Base-by-base conservation (phyloP, 2,113 vertebrate genomes). In the Aegotheles bennettii region DNA sequence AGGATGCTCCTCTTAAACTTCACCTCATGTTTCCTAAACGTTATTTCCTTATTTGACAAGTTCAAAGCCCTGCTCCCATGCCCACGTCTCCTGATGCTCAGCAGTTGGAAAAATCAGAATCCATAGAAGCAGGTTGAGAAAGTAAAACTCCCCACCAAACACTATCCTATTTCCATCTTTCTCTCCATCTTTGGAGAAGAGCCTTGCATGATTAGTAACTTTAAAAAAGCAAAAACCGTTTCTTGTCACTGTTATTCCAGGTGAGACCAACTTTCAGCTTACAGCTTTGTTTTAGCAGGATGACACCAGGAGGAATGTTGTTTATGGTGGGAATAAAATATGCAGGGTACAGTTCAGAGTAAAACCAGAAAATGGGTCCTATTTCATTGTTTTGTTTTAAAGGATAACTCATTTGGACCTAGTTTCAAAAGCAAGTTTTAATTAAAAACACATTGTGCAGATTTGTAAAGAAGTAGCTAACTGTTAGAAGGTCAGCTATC, bases 401-500 rank as follows among this genome's bases (percentile, higher is more conserved):
- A 59, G 51, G 75, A 88, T 90, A 93, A 71, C 87, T 86, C 59
- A 59, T 96, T 92, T 94, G 87, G 89, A 25, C 51, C 16, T 18
- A 13, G n/a, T 87, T 95, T 93, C 90, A 94, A 95, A 93, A 88
- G 59, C 63, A 78, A 88, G 40, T 65, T 84, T 94, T 93, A 87
- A 96, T 95, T 93, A 73, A 93, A 96, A 91, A 36, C 93, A 93
- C 76, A 90, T 96, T 92, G 67, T 63, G 53, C 36, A 59, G 77
- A 83, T 95, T 84, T 93, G 48, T 79, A 47, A 70, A 86, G 73
- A 88, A 82, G 75, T 57, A 90, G 80, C 80, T 93, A 78, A 48
- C 68, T 87, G 69, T 85, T 93, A 67, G 91, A 84, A 95, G 95
- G 93, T 96, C 96, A 89, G 74, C 43, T 87, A 38, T 93, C 90